Evolutionary conservation across 2,797 vertebrate genomes (phyloP).

Genomic region (Ciconia nigra): DNA sequence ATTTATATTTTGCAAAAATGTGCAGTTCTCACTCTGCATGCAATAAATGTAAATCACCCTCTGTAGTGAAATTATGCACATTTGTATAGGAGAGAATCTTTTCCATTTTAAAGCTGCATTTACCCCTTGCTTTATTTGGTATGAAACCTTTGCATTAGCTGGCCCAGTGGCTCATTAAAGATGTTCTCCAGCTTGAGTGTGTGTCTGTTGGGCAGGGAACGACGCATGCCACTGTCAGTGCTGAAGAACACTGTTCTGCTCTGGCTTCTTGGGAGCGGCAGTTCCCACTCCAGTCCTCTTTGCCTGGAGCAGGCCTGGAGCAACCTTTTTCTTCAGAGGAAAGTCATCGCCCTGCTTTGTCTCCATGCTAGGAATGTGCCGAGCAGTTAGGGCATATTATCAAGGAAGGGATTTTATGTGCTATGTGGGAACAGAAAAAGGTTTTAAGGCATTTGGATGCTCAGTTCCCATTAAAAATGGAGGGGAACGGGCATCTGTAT

Average conservation of each 20-base stretch:
- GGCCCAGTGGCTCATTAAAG: neutral
- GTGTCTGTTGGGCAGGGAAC: neutral
- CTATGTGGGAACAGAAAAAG: neutral
- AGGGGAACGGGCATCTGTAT: neutral
- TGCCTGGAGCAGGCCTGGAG: neutral
- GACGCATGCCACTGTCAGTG: fast-evolving
- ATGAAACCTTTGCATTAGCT: neutral
- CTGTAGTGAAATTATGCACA: neutral
- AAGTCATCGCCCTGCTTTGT: neutral
- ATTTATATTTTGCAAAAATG: neutral
- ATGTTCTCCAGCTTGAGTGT: neutral
- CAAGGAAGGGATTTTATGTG: neutral
- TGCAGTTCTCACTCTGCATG: neutral
- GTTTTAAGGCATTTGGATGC: neutral
- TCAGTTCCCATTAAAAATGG: neutral
- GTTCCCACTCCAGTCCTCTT: neutral
- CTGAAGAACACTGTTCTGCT: neutral
- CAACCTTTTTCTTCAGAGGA: neutral
- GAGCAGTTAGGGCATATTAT: neutral
- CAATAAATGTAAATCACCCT: neutral
- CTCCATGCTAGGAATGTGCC: neutral
- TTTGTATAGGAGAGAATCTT: neutral
- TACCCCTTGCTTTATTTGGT: neutral
- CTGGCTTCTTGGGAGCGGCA: fast-evolving
- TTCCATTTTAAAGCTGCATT: neutral